phyloP scores from a whole-genome alignment of 2,888 invertebrate species.

The Lasioglossum vierecki region DNA sequence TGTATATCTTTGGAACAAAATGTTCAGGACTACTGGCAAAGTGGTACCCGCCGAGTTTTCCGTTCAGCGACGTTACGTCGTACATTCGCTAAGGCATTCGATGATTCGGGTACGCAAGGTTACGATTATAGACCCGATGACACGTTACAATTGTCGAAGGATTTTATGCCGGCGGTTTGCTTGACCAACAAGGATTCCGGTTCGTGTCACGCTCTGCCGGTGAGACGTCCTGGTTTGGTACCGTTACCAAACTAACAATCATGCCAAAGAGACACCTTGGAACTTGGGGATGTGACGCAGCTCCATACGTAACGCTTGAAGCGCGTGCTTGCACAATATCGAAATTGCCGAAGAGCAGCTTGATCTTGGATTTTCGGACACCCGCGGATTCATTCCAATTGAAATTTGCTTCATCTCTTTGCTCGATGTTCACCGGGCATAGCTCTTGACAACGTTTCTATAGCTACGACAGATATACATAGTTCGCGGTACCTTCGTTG shows the following conservation, averaged over 20 bases:
- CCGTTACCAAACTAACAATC: background rate
- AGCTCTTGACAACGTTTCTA: background rate
- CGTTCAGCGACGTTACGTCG: background rate
- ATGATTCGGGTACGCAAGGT: background rate
- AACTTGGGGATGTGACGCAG: background rate
- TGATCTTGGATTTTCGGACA: background rate
- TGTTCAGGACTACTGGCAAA: background rate
- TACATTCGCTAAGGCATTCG: background rate
- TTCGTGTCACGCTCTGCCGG: background rate
- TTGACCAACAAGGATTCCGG: background rate
- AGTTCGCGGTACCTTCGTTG: background rate
- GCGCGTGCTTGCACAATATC: background rate
- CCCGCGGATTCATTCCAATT: background rate
- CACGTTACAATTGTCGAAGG: background rate
- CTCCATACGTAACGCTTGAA: background rate
- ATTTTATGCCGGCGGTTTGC: background rate
- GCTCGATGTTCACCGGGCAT: background rate
- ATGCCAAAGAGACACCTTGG: background rate
- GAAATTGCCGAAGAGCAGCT: background rate
- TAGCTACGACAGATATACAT: background rate
- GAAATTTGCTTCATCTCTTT: background rate
- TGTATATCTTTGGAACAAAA: background rate
- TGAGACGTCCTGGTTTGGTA: background rate
- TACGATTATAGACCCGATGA: background rate
- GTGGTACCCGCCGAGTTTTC: background rate